A percentile compares a stretch with the other conserved stretches of the same genome.
Evolutionary conservation across 2,888 invertebrate species (phyloP).

Genomic region (Diarsia brunnea): DNA sequence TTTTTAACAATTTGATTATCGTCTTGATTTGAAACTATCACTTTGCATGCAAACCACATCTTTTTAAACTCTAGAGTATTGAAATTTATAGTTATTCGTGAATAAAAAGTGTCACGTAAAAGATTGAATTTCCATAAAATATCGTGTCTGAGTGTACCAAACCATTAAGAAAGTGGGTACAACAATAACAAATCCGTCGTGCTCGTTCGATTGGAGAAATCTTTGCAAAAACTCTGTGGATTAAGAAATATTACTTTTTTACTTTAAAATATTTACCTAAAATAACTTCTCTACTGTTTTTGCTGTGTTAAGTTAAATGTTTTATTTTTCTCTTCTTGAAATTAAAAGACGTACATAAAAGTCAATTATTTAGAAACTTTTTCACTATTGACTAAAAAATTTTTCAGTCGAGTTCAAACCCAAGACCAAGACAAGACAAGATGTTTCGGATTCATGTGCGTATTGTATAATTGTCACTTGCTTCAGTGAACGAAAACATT

Average conservation of each 20-base stretch:
- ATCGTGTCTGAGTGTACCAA: conserved; percentile 27
- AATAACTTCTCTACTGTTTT: not conserved
- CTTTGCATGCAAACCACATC: conserved; percentile 26
- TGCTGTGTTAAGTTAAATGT: not conserved
- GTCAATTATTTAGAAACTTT: not conserved
- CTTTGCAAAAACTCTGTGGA: conserved; percentile 4
- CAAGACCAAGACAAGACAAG: too few species aligned
- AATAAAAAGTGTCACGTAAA: conserved; percentile 52
- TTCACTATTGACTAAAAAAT: too few species aligned
- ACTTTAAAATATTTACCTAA: not conserved
- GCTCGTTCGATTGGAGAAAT: conserved; percentile 33
- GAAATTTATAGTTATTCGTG: conserved; percentile 27
- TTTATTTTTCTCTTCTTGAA: not conserved
- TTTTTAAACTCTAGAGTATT: conserved; percentile 26
- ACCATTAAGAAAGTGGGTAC: conserved; percentile 33
- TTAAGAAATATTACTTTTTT: conserved; percentile 19
- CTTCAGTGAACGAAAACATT: too few species aligned
- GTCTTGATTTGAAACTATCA: not conserved
- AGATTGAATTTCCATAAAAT: conserved; percentile 53
- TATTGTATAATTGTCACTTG: too few species aligned
- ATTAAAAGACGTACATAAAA: not conserved
- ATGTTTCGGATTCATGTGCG: too few species aligned
- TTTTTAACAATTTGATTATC: not conserved
- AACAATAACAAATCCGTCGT: conserved; percentile 44
- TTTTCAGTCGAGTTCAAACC: too few species aligned